These are phyloP conservation scores for Molorchus minor DNA, from an alignment of 2,888 invertebrate species.

Conservation along the genomic window DNA sequence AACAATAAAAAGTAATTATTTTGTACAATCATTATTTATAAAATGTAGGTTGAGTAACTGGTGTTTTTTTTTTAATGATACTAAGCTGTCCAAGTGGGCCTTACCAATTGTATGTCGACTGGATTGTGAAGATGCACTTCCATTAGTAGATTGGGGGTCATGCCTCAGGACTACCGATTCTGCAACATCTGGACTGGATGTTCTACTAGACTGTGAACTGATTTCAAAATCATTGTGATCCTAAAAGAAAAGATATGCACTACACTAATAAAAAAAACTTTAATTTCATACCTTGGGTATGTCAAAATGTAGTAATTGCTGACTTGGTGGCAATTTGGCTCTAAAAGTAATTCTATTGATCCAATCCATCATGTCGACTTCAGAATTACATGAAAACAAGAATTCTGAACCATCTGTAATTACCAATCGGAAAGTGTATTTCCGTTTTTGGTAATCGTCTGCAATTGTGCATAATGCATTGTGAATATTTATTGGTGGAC, in stretches of 20 bases:
- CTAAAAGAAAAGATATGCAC: slow-evolving; percentile 38
- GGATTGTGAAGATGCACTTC: slow-evolving; percentile 48
- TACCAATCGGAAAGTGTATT: slow-evolving; percentile 88
- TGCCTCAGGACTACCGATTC: slow-evolving; percentile 57
- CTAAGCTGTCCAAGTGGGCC: no score
- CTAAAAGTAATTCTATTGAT: slow-evolving; percentile 92
- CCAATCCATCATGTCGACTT: slow-evolving; percentile 87
- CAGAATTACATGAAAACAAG: slow-evolving; percentile 81
- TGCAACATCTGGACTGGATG: slow-evolving; percentile 65
- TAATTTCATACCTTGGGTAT: slow-evolving; percentile 58
- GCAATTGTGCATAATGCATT: slow-evolving; percentile 86
- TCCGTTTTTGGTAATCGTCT: slow-evolving; percentile 94
- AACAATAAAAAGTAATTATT: no score
- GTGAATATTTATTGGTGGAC: slow-evolving; percentile 83
- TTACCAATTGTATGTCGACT: slow-evolving; percentile 58
- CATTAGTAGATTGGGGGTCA: slow-evolving; percentile 57
- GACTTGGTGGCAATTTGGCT: slow-evolving; percentile 87
- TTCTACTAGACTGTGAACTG: slow-evolving; percentile 67
- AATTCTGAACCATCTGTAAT: slow-evolving; percentile 94
- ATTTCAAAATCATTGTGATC: slow-evolving; percentile 60
- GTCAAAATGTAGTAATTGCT: slow-evolving; percentile 87
- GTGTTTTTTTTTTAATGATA: no score
- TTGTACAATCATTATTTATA: no score
- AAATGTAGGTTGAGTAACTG: no score
- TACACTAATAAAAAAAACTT: neutral